Conservation (phyloP, 2,888 invertebrate species). For the Monopis laevigella region DNA sequence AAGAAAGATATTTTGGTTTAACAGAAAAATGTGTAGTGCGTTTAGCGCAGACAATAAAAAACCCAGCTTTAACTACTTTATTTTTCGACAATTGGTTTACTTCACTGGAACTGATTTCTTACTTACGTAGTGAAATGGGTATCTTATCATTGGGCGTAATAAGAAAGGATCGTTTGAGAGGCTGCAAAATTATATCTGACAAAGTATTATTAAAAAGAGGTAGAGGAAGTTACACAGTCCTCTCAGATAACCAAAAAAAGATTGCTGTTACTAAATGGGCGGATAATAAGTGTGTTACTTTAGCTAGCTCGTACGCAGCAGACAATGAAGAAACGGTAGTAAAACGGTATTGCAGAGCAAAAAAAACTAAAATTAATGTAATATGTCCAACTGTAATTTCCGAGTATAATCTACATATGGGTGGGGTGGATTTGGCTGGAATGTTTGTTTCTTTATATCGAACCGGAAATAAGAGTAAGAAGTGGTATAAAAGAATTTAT, state of each 20-base stretch:
- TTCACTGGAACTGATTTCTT: conserved; percentile 11
- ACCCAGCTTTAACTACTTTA: conserved; percentile 10
- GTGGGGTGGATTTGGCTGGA: conserved; percentile 4
- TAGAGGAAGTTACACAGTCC: conserved; percentile 9
- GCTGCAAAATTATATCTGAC: too few relatives aligned
- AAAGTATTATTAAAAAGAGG: conserved; percentile 10
- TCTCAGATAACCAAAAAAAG: conserved; percentile 9
- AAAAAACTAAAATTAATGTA: conserved; percentile 5
- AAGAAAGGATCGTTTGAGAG: conserved; percentile 13
- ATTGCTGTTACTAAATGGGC: conserved; percentile 12
- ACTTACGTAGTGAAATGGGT: conserved; percentile 10
- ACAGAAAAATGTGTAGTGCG: conserved; percentile 13
- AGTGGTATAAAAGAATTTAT: too few relatives aligned
- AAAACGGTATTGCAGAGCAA: too few relatives aligned
- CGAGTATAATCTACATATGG: conserved; percentile 12
- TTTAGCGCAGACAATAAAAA: conserved; percentile 10
- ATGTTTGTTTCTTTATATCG: conserved; percentile 9
- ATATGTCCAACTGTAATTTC: conserved; percentile 4
- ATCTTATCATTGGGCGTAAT: conserved; percentile 13
- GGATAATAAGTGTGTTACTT: conserved; percentile 11
- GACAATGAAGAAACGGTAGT: conserved; percentile 11
- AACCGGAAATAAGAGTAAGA: too few relatives aligned
- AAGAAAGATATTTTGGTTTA: conserved; percentile 14
- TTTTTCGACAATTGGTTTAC: conserved; percentile 14
- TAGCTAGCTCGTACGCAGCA: conserved; percentile 12